Percentiles rank a stretch among this genome's conserved stretches.
These are phyloP conservation scores for Hymenopus coronatus DNA, from an alignment of 2,888 invertebrate genomes.

Conservation along the genomic window DNA sequence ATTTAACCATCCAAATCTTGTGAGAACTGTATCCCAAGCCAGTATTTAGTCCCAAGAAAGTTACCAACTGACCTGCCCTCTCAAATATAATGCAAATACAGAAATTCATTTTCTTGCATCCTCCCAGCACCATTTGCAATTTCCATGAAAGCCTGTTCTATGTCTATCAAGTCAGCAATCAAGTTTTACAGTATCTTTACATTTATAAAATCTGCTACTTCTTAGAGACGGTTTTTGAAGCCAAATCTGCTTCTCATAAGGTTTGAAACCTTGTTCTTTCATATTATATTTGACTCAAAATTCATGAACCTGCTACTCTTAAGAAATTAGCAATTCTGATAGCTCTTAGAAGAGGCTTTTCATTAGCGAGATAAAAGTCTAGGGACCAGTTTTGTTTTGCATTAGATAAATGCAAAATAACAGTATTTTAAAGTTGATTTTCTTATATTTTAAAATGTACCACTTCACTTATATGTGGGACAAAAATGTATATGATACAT, in stretches of 20 bases:
- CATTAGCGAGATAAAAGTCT: background rate
- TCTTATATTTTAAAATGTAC: background rate
- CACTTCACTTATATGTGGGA: background rate
- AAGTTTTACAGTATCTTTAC: background rate
- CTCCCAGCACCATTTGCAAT: slow-evolving; percentile 12
- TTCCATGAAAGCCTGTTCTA: slow-evolving; percentile 14
- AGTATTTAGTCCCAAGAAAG: slow-evolving; percentile 1
- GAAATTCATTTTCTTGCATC: background rate
- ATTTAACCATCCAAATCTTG: slow-evolving; percentile 1
- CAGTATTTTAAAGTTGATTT: background rate
- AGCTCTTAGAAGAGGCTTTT: background rate
- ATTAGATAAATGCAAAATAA: background rate
- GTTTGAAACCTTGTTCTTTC: too few relatives aligned
- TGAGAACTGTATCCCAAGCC: background rate
- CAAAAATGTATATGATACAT: background rate
- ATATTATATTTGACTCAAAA: too few relatives aligned
- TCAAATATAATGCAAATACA: background rate
- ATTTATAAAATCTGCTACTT: background rate
- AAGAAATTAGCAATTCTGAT: background rate
- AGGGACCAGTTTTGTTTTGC: background rate
- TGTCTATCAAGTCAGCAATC: background rate
- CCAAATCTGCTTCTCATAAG: too few relatives aligned
- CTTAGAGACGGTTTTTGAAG: background rate
- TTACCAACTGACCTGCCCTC: background rate
- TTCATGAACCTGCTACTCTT: too few relatives aligned